A percentile compares a stretch with the other conserved stretches of the same genome.
phyloP scores from a whole-genome alignment of 2,113 vertebrate genomes.

The Tinamus guttatus region DNA sequence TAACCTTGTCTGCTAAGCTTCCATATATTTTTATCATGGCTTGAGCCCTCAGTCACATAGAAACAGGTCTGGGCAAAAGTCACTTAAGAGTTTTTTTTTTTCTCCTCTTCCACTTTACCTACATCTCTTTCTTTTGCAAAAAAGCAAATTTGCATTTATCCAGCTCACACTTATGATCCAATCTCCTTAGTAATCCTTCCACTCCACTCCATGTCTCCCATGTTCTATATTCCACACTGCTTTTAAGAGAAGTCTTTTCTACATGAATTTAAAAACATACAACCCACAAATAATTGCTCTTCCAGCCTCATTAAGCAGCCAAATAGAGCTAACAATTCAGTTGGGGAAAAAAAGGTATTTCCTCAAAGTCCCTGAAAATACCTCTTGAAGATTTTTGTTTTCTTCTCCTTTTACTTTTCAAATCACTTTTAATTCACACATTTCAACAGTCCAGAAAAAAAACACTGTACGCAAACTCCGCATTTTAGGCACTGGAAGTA shows the following conservation, averaged over 20 bases:
- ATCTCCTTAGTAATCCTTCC: not conserved
- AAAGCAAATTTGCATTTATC: not conserved
- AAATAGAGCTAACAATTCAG: not conserved
- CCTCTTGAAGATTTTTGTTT: not conserved
- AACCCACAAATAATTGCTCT: not conserved
- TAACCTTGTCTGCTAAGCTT: not conserved
- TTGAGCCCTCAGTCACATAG: fast-evolving
- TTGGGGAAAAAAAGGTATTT: not conserved
- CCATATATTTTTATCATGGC: not conserved
- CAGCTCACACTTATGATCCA: not conserved
- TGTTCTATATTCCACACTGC: not conserved
- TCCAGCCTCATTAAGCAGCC: not conserved
- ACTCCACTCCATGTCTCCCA: not conserved
- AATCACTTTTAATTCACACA: not conserved
- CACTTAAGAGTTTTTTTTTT: not conserved
- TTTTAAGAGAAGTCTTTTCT: not conserved
- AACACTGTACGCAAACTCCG: not conserved
- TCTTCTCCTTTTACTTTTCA: not conserved
- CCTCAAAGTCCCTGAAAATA: not conserved
- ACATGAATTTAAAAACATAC: not conserved
- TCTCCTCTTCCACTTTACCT: not conserved
- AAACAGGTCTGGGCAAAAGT: not conserved
- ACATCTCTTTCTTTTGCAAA: too few relatives aligned
- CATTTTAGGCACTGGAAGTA: not conserved
- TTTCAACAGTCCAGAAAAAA: not conserved